These are phyloP conservation scores for Brachyopa scutellaris DNA, from an alignment of 2,888 invertebrate species.

Conservation along the genomic window DNA sequence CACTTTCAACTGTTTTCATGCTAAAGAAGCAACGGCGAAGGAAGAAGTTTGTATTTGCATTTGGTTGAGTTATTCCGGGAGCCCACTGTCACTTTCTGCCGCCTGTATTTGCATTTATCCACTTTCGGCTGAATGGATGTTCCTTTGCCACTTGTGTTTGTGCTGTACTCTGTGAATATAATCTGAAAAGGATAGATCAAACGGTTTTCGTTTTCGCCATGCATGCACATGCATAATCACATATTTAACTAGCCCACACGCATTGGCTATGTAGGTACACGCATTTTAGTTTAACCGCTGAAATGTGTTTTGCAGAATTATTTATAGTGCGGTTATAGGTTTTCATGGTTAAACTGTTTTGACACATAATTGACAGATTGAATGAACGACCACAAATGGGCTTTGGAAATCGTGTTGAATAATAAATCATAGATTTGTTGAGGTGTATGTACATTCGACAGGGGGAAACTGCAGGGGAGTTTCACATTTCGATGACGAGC, in stretches of 20 bases:
- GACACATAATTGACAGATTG: constrained; percentile 67
- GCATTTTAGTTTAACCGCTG: constrained; percentile 24
- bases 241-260: constrained; percentile 15
- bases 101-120: constrained; percentile 51
- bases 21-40: constrained; percentile 19
- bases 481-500: too few species aligned
- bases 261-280: not conserved
- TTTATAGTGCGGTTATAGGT: constrained; percentile 52
- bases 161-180: constrained; percentile 2
- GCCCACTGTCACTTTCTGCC: constrained; percentile 29
- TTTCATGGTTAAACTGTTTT: constrained; percentile 61
- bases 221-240: constrained; percentile 62
- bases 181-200: constrained; percentile 21
- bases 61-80: constrained; percentile 37
- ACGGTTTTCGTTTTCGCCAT: constrained; percentile 25
- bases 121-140: constrained; percentile 41
- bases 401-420: constrained; percentile 42
- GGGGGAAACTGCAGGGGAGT: not conserved
- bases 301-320: constrained; percentile 40
- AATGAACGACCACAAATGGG: constrained; percentile 57
- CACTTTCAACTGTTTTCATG: constrained; percentile 57
- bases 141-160: constrained; percentile 11
- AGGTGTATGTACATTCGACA: constrained; percentile 19
- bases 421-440: constrained; percentile 40
- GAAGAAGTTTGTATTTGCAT: constrained; percentile 44